Evolutionary conservation across 2,888 invertebrate species (phyloP).

Genomic region (Nemurella pictetii): DNA sequence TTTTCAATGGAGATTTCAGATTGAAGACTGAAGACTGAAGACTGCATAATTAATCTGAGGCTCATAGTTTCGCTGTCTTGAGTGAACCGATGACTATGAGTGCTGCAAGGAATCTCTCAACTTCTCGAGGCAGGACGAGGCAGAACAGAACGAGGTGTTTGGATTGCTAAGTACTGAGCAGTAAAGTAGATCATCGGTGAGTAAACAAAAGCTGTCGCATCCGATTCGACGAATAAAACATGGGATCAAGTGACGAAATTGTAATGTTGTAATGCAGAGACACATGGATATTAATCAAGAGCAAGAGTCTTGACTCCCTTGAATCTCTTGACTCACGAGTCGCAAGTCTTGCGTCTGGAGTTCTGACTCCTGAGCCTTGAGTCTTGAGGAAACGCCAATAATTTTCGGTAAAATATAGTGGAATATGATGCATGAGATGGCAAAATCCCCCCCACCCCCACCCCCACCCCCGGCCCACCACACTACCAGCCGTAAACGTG

Average conservation of each 20-base stretch:
- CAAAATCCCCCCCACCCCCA: not conserved
- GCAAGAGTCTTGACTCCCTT: slow-evolving; percentile 12
- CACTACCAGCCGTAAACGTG: not conserved
- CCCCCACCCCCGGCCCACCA: not conserved
- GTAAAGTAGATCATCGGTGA: not conserved
- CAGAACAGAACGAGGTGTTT: not conserved
- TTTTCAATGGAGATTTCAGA: too few species aligned
- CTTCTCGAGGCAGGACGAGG: too few species aligned
- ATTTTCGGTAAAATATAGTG: not conserved
- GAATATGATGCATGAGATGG: not conserved
- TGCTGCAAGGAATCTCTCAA: too few species aligned
- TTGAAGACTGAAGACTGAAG: too few species aligned
- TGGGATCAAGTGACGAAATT: not conserved
- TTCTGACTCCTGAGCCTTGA: too few species aligned
- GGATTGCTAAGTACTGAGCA: not conserved
- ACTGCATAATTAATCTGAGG: too few species aligned
- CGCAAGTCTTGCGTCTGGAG: too few species aligned
- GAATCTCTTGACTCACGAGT: too few species aligned
- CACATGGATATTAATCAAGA: slow-evolving; percentile 39
- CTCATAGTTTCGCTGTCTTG: too few species aligned
- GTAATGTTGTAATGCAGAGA: slow-evolving; percentile 10
- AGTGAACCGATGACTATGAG: too few species aligned
- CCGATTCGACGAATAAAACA: not conserved
- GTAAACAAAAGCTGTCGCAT: not conserved
- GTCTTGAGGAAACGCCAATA: not conserved